These are phyloP conservation scores for Brienomyrus longianalis DNA, from an alignment of 2,113 vertebrate genomes.

Conservation along the genomic window DNA sequence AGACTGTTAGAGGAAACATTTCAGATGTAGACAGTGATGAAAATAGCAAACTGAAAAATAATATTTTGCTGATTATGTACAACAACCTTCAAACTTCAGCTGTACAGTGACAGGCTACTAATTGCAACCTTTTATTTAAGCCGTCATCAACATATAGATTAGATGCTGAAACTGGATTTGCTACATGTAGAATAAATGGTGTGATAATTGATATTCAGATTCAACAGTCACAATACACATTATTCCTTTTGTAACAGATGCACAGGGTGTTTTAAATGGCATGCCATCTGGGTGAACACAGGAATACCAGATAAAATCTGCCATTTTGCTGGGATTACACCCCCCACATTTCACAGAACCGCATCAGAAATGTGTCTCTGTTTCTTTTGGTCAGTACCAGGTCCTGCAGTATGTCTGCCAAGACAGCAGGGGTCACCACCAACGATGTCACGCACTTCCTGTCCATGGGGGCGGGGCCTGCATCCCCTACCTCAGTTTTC, in stretches of 20 bases:
- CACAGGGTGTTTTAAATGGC: neutral
- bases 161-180: neutral
- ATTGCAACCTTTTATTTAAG: neutral
- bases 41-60: neutral
- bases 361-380: neutral
- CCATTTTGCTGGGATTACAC: neutral
- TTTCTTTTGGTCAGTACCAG: constrained; percentile 27
- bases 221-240: neutral
- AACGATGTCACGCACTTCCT: constrained; percentile 66
- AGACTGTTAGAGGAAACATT: neutral
- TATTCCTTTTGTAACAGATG: neutral
- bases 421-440: constrained; percentile 48
- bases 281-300: neutral
- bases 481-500: constrained; percentile 50
- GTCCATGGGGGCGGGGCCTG: constrained; percentile 46
- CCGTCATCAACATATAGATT: neutral
- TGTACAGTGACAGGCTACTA: neutral
- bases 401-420: constrained; percentile 58
- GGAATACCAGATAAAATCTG: neutral
- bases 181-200: neutral
- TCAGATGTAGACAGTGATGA: neutral
- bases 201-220: neutral
- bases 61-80: neutral
- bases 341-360: neutral
- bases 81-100: neutral